Conservation (phyloP, 2,888 invertebrate species). For the Helicoverpa assulta region DNA sequence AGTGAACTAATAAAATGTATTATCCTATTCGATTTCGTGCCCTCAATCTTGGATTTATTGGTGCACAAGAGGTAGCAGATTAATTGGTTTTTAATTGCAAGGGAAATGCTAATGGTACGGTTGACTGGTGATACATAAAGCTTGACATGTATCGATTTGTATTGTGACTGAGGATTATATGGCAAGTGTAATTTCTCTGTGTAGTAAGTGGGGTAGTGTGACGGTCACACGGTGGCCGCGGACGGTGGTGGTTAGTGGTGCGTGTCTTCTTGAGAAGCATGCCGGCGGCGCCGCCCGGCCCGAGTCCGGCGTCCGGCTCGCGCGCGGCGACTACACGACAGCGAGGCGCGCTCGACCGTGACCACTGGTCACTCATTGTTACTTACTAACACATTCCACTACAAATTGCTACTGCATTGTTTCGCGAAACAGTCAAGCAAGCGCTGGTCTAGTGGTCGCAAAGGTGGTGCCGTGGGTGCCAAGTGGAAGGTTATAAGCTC, state of each 20-base stretch:
- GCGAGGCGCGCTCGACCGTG: constrained; percentile 57
- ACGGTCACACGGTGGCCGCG: constrained; percentile 72
- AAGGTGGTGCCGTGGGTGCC: neutral
- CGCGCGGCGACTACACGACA: constrained; percentile 47
- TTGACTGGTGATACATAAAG: constrained; percentile 39
- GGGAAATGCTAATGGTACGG: constrained; percentile 46
- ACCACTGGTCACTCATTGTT: constrained; percentile 48
- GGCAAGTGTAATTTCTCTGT: constrained; percentile 64
- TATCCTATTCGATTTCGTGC: constrained; percentile 67
- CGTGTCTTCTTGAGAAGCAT: constrained; percentile 79
- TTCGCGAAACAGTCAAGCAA: constrained; percentile 14
- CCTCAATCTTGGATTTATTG: constrained; percentile 63
- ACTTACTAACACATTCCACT: constrained; percentile 20
- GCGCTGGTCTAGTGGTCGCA: constrained; percentile 14
- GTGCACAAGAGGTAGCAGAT: constrained; percentile 53
- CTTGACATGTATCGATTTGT: constrained; percentile 33
- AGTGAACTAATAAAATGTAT: constrained; percentile 67
- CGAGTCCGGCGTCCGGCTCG: constrained; percentile 54
- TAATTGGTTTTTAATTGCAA: constrained; percentile 48
- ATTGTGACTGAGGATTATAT: constrained; percentile 41
- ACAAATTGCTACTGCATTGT: constrained; percentile 28
- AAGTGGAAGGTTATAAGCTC: neutral
- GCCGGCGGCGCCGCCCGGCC: constrained; percentile 64
- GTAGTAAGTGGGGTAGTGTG: constrained; percentile 77
- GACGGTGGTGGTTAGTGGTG: constrained; percentile 71